A percentile compares a stretch with the other conserved stretches of the same genome.
Evolutionary conservation across 2,888 invertebrate genomes (phyloP).

Genomic region (Chalcosyrphus nemorum): DNA sequence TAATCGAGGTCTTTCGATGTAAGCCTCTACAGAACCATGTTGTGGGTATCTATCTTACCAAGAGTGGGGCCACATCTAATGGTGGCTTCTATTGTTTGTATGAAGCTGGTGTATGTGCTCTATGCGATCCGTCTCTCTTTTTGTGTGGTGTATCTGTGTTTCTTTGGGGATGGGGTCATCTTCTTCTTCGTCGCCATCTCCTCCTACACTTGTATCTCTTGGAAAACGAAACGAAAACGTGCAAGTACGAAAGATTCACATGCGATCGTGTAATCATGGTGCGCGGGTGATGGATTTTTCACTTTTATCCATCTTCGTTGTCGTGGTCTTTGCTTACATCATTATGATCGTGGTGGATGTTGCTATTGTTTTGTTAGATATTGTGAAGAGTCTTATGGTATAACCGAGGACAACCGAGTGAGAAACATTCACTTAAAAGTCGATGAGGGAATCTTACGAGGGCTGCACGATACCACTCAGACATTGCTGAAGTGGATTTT

Average conservation of each 20-base stretch:
- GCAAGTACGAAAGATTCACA: conserved; percentile 33
- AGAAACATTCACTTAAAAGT: conserved; percentile 58
- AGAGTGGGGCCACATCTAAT: conserved; percentile 72
- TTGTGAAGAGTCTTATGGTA: conserved; percentile 19
- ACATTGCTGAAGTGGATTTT: conserved; percentile 8
- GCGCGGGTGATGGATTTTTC: conserved; percentile 66
- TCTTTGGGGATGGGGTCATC: conserved; percentile 59
- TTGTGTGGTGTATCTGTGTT: conserved; percentile 3
- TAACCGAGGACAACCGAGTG: conserved; percentile 49
- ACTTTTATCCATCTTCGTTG: conserved; percentile 28
- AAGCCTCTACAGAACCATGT: conserved; percentile 61
- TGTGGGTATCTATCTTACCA: conserved; percentile 28
- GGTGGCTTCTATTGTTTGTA: conserved; percentile 51
- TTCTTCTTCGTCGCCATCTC: conserved; percentile 37
- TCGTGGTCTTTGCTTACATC: conserved; percentile 63
- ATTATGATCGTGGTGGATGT: conserved; percentile 40
- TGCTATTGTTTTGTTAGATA: conserved; percentile 13
- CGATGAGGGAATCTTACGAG: conserved; percentile 6
- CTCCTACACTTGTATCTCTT: not conserved
- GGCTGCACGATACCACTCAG: not conserved
- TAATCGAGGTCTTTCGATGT: conserved; percentile 71
- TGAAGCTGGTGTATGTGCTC: conserved; percentile 43
- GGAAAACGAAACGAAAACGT: conserved; percentile 26
- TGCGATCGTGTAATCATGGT: conserved; percentile 39
- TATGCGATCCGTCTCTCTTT: conserved; percentile 50